Base-by-base conservation (phyloP, 2,797 vertebrate genomes). In the Garrulus glandarius region DNA sequence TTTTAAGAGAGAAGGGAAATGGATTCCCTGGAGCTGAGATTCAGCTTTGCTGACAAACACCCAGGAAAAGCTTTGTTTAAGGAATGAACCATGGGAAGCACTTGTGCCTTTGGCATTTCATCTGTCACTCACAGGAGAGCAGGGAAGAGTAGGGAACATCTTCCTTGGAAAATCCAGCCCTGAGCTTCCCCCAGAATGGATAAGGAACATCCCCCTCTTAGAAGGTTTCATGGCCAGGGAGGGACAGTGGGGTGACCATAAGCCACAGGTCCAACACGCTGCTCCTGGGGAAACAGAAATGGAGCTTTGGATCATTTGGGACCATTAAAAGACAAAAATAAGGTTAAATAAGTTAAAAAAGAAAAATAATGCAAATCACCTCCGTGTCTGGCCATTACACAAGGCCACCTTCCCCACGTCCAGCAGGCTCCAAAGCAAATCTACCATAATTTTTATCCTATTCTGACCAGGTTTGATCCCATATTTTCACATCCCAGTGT, bases 201-300 rank as follows among this genome's bases (percentile, higher is more conserved):
- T 43, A 34, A 78, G 43, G n/a, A 61, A 27, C 61, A 11, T 29
- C 10, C 6, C 2, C 10, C 3, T 23, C 19, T n/a, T 6, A 7
- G 10, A 26, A 69, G 16, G 27, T 70, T 70, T 57, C 34, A 32
- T 36, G 19, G 60, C 60, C 69, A 50, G 22, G 9, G 7, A 26
- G 24, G 2, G 3, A 29, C 55, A 68, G 9, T 0, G 0, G 5
- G 8, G 12, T 41, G 26, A 20, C 39, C 50, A n/a, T 34, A 53
- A 52, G 11, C 20, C 50, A 50, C 36, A 17, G 17, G 10, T 50
- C 41, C 23, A 24, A 46, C 59, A 46, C 1, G 0, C 11, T 34
- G 15, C 47, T 61, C 34, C 69, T 61, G 29, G 32, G 20, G 17
- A 74, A 12, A 29, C 4, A 46, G 27, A 61, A 72, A 52, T 2